These are phyloP conservation scores for Nasonovia ribisnigri DNA, from an alignment of 2,888 invertebrate genomes.

Conservation along the genomic window DNA sequence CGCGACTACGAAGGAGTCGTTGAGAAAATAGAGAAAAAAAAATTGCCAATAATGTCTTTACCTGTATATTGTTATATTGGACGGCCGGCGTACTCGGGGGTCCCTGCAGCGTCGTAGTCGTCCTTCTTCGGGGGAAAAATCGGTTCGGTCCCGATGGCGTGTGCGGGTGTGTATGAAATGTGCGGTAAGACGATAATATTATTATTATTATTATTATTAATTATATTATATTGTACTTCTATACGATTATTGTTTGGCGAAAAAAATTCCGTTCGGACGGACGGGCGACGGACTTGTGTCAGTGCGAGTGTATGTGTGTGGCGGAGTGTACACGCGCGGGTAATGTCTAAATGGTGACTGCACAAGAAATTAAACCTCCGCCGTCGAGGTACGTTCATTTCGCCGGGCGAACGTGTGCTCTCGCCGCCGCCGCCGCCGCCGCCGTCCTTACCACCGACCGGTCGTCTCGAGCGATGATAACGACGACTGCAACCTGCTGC, in stretches of 20 bases:
- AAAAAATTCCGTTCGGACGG: neutral
- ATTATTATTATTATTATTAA: no score
- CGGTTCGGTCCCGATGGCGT: neutral
- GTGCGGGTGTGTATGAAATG: neutral
- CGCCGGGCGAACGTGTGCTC: slow-evolving; percentile 45
- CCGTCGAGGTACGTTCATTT: slow-evolving; percentile 45
- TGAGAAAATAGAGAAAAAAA: neutral
- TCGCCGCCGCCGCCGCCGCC: slow-evolving; percentile 17
- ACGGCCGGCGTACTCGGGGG: neutral
- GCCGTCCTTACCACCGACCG: slow-evolving; percentile 27
- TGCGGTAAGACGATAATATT: no score
- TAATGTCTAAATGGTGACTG: slow-evolving; percentile 63
- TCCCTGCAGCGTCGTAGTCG: neutral
- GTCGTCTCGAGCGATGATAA: neutral
- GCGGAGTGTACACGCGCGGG: slow-evolving; percentile 36
- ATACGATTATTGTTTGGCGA: no score
- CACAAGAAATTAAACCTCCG: slow-evolving; percentile 58
- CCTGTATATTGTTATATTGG: neutral
- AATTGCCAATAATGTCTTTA: neutral
- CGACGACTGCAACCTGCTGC: neutral
- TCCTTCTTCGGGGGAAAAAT: neutral
- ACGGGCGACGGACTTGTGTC: neutral
- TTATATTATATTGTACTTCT: no score
- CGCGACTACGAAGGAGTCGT: no score
- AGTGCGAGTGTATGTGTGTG: neutral